Base-by-base conservation (phyloP, 2,888 invertebrate genomes). In the Theodoxus fluviatilis region DNA sequence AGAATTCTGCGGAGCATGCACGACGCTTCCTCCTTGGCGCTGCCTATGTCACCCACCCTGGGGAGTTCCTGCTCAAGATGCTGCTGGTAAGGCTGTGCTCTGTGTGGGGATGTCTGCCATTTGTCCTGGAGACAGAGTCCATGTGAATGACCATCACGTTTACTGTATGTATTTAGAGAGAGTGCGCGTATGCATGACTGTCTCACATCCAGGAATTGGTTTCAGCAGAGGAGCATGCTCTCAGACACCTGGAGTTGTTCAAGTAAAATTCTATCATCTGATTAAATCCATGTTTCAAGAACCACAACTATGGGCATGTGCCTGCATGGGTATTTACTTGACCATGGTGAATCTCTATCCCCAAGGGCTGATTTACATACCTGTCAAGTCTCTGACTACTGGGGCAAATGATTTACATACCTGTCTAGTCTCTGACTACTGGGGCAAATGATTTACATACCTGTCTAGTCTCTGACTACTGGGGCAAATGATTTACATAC, bases 11-110 rank as follows among this genome's bases (percentile, higher is more conserved):
- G n/a, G 90, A 91, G 25, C 86, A 90, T 38, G 89, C 90, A 0
- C 94, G 94, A 82, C 88, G 93, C 71, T 94, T 94, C 84, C 88
- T 94, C 1, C 92, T 94, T 90, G 91, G 92, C 0, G 84, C 93
- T 12, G 92, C 94, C 0, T 88, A 92, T 63, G 90, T 91, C 0
- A 90, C 92, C 0, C 90, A 92, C 79, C 92, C 93, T 0, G 89
- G 90, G 52, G 88, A 89, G 43, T 83, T 85, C 52, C 86, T 91
- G n/a, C 81, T 91, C 15, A 84, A 75, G 69, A 79, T 84, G 73
- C 69, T 87, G 12, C 64, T 83, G 80, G 86, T 86, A 76, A 57
- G 75, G 68, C 31, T 37, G n/a, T 35, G 52, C 33, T n/a, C n/a
- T n/a, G n/a, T n/a, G n/a, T n/a, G n/a, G n/a, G n/a, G n/a, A n/a